Base-by-base conservation (phyloP, 2,888 invertebrate species). In the Xanthostigma xanthostigma region DNA sequence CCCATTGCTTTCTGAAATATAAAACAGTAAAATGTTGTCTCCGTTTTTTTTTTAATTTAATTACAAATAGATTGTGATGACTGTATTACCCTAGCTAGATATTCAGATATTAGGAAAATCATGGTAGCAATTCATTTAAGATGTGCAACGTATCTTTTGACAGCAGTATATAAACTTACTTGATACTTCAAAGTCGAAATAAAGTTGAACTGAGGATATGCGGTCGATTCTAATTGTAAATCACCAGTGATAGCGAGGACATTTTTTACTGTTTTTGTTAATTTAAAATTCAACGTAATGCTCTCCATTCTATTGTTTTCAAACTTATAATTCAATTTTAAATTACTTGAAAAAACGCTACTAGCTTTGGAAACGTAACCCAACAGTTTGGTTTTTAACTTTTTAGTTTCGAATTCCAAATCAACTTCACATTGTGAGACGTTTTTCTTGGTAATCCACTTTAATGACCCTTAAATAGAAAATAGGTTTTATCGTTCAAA, bases 401-500 rank as follows among this genome's bases (percentile, higher is more conserved):
- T 78, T 58, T 84, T 86, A 0, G 88, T 89, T 67, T 84, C 80
- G 60, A 89, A 88, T 44, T 79, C 79, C 9, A 85, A 64, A 51
- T 81, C 74, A 9, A 89, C 76, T 54, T 87, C 85, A 59, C 81
- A 83, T 60, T 89, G 88, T 0, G 79, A 79, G 17, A 86, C 76
- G 2, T 82, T 82, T 53, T 74, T 78, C 64, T 83, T 84, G 39
- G 74, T 73, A 10, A 76, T 72, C 51, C 73, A 72, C 56, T 75
- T 73, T 12, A 82, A 64, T 1, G 71, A 69, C 43, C 81, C 81
- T 76, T 57, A 50, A 63, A 63, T 46, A 51, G 46, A 50, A 27
- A 27, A 27, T 6, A 27, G 27, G 6, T 27, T 3, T 27, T 27
- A 49, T 53, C 46, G 46, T 41, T 46, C n/a, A 14, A 45, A 47